Evolutionary conservation across 2,888 invertebrate genomes (phyloP), one percentile per base, ranked within the genome.

Genomic region (Leucophora obtusa): DNA sequence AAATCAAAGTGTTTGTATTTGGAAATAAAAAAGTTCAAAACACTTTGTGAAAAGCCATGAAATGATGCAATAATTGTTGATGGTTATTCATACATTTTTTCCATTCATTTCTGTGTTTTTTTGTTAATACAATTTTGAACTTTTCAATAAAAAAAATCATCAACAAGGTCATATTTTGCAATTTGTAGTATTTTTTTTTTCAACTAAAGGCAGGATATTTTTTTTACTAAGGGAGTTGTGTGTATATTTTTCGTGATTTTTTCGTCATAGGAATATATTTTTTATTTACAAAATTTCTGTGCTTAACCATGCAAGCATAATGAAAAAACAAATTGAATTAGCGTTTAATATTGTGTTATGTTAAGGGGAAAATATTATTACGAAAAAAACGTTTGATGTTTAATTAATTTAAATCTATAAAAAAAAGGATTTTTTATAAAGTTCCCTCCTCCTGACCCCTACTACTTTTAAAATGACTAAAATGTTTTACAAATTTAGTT

Each of bases 241-340:
- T 65, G 43, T 65, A 11, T 51, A 28, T 58, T 0, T 38, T 18
- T 60, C 17, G 35, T 72, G 38, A 17, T 51, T 72, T 77, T 60
- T 50, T 74, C 60, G 17, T 50, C 38, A 53, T 58, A 47, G 65
- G 68, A 54, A 68, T 33, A 53, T 15, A 47, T 51, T 71, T 59
- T 70, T 77, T 28, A 28, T 66, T 66, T 60, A 54, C 70, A 56
- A 63, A 70, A 70, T 81, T 73, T 28, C 28, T 70, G 56, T 81
- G 81, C 21, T 81, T 81, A 81, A 70, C 81, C 81, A 81, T 81
- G 81, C 81, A 81, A 70, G 81, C 78, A 81, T 81, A 81, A 81
- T 81, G 78, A 70, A 69, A 77, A 77, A 81, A 66, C 70, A 81
- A 81, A 81, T 81, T 81, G 81, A 81, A 81, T 81, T 81, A 81